phyloP scores from a whole-genome alignment of 1,140 invertebrate species.

The Belonocnema kinseyi region DNA sequence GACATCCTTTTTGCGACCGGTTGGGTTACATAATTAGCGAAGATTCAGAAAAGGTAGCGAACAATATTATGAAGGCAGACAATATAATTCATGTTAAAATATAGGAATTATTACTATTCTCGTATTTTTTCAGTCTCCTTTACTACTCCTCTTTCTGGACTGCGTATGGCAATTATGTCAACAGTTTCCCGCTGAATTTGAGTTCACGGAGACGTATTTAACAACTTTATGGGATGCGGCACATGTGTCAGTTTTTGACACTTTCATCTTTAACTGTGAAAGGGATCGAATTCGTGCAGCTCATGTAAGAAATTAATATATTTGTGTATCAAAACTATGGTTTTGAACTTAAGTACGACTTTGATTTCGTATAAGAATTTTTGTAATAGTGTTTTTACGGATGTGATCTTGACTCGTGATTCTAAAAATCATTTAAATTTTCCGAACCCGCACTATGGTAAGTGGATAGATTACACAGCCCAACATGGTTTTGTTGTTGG shows the following conservation, averaged over 20 bases:
- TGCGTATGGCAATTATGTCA: conserved; percentile 93
- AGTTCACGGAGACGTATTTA: conserved; percentile 95
- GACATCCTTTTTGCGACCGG: conserved; percentile 89
- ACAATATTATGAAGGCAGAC: background rate
- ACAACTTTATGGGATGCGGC: conserved; percentile 93
- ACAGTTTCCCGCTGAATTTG: conserved; percentile 92
- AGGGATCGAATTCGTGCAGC: conserved; percentile 80
- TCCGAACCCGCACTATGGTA: no score
- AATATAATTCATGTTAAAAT: conserved; percentile 16
- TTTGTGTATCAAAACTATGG: no score
- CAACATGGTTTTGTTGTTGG: no score
- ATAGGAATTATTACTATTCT: conserved; percentile 62
- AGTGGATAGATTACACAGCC: no score
- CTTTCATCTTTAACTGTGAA: conserved; percentile 93
- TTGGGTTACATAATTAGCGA: conserved; percentile 79
- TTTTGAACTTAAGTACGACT: no score
- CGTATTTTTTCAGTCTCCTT: conserved; percentile 84
- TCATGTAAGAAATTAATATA: conserved; percentile 63
- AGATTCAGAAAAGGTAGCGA: conserved; percentile 76
- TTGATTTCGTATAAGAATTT: no score
- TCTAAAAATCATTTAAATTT: no score
- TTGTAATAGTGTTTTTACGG: no score
- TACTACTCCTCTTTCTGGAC: conserved; percentile 94
- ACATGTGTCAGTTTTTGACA: conserved; percentile 92
- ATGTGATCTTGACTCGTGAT: no score